Evolutionary conservation across 2,888 invertebrate genomes (phyloP), one percentile per base, ranked within the genome.

Genomic region (Cryptophagus acutangulus): DNA sequence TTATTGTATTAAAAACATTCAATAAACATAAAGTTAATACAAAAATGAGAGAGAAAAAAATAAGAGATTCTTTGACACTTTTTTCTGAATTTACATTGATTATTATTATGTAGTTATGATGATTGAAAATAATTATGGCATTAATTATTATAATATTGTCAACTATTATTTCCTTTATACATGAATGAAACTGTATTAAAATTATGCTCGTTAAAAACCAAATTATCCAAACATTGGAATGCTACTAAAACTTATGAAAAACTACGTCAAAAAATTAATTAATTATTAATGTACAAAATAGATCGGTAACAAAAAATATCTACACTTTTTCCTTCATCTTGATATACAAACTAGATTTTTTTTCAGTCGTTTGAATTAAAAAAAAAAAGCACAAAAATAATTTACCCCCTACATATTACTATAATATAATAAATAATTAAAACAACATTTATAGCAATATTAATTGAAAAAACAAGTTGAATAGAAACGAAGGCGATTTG

Each of bases 261-360:
- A n/a, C 33, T 33, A 36, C 39, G 42, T 37, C 40, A 38, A 44
- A 47, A 44, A 8, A 26, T 29, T 29, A 30, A 36, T 26, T 28
- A 29, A 37, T 29, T 17, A 40, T 17, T 17, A 40, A 16, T 45
- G 41, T 43, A 45, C 42, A 48, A 43, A 52, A 44, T 6, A 41
- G 42, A 42, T 47, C 46, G 53, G 56, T 54, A 56, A 56, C 54
- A 48, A 49, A 52, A 51, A 48, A 46, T 49, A 51, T 51, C 52
- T 51, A 51, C 43, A 50, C 43, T 37, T 41, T 43, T 16, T 15
- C 12, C 12, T 8, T 26, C 26, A 3, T 26, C 37, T 37, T 39
- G 17, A 39, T 45, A 48, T 51, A 48, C 49, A 49, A 43, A 49
- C 51, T 51, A 51, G 48, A 48, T 41, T 40, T 40, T 43, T 44